Base-by-base conservation (phyloP, 1,140 invertebrate species). In the Papilio polyxenes region DNA sequence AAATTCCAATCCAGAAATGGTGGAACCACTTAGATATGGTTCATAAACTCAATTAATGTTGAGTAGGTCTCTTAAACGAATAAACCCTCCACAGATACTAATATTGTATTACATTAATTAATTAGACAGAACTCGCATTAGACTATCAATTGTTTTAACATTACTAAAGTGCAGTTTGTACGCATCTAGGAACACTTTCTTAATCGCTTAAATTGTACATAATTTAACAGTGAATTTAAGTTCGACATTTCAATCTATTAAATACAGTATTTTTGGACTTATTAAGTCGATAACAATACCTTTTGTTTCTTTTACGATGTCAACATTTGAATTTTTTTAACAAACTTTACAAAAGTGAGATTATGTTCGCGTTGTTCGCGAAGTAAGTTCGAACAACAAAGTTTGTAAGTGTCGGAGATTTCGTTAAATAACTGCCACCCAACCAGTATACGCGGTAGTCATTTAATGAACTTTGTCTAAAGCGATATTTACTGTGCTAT, bases 401-500 rank as follows among this genome's bases (percentile, higher is more conserved):
- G 75, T 77, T 77, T 31, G 49, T 49, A 77, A 77, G 75, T 77
- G 48, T 77, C 23, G 48, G 75, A 56, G 75, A 56, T 77, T 77
- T 77, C n/a, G 44, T 75, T 75, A 75, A 51, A 77, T 77, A 77
- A 51, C 20, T 76, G 48, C 44, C n/a, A 53, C 49, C 44, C 11
- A 6, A 13, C 44, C 3, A 51, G 75, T n/a, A 53, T 17, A 31
- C 20, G 17, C 72, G 37, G 74, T 37, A 31, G 65, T 72, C 13
- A 72, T 40, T 72, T 40, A 72, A 37, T n/a, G 40, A 72, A 72
- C 65, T 72, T 72, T 23, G 37, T 72, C 62, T 20, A 62, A 10
- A 6, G 62, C 13, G 6, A 0, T 72, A 15, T 72, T 37, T 72
- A 31, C 0, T 31, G 2, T 31, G 23, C 23, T 31, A 31, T 31